These are phyloP conservation scores for Drosophila ercepeae DNA, from an alignment of 1,140 invertebrate species.

Conservation along the genomic window DNA sequence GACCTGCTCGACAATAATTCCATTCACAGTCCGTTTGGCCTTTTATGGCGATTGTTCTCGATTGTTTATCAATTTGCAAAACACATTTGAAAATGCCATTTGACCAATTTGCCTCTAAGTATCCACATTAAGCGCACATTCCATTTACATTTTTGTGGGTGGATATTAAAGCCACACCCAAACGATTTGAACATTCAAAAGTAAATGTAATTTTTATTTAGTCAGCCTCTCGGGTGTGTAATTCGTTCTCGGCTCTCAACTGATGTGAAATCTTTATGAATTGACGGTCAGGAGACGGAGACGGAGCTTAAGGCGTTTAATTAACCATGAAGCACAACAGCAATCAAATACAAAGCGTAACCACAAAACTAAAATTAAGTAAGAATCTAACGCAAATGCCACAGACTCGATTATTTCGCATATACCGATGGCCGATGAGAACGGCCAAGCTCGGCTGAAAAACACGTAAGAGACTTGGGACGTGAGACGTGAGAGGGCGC, in stretches of 20 bases:
- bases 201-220: conserved; percentile 8
- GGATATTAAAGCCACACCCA: conserved; percentile 32
- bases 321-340: conserved; percentile 57
- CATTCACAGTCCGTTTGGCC: not conserved
- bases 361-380: conserved; percentile 61
- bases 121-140: conserved; percentile 38
- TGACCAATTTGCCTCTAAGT: conserved; percentile 39
- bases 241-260: conserved; percentile 8
- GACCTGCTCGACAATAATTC: not conserved
- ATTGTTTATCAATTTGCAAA: conserved; percentile 44
- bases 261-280: conserved; percentile 49
- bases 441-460: conserved; percentile 44
- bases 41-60: conserved; percentile 14
- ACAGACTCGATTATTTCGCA: conserved; percentile 45
- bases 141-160: conserved; percentile 25
- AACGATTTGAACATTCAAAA: conserved; percentile 31
- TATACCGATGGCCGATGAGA: conserved; percentile 37
- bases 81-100: conserved; percentile 45
- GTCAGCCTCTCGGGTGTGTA: conserved; percentile 1
- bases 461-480: conserved; percentile 1
- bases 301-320: conserved; percentile 51
- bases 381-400: conserved; percentile 56
- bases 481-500: conserved; percentile 68
- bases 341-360: conserved; percentile 63
- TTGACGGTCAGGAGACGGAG: conserved; percentile 43